Evolutionary conservation across 2,888 invertebrate genomes (phyloP), one percentile per base, ranked within the genome.

Genomic region (Drosophila algonquin): DNA sequence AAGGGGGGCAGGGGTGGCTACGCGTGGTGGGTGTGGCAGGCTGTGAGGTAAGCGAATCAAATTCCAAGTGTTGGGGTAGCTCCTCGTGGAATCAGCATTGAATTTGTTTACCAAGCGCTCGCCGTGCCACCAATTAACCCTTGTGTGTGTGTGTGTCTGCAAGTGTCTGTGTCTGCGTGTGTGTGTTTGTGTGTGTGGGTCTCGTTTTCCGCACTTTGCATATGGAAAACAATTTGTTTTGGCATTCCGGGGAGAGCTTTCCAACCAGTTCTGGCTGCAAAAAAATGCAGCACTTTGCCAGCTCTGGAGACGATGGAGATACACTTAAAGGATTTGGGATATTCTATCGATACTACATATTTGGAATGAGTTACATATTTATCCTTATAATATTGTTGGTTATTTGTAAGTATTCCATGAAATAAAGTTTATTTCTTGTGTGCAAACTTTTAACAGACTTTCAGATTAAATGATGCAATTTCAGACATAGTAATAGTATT

Each of bases 121-220:
- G 74, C 61, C 32, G 58, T 74, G 71, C 57, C 76, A 80, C 74
- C 84, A 83, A 81, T 87, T 87, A 83, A 87, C 81, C 77, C 84
- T 60, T 54, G 40, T 61, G n/a, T 63, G 35, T 40, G 54, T 71
- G 48, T 62, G 46, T 62, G 65, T 69, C 52, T 32, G 55, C 63
- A 35, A 57, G 46, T 62, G 65, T 69, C 50, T 32, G 55, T 68
- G 44, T 60, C 10, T 10, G 65, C 2, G 21, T 21, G 21, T 21
- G 21, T 21, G 21, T 3, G 21, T 21, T 58, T 57, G 63, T 52
- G 60, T 62, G 58, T 58, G 60, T 54, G 40, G 59, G n/a, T 69
- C 54, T 46, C 54, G 53, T 52, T 63, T 68, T 56, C 46, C 48
- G 46, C 54, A 57, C 57, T 69, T 61, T 73, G 64, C 75, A 75